phyloP scores from a whole-genome alignment of 2,888 invertebrate genomes.

The Pollenia amentaria region DNA sequence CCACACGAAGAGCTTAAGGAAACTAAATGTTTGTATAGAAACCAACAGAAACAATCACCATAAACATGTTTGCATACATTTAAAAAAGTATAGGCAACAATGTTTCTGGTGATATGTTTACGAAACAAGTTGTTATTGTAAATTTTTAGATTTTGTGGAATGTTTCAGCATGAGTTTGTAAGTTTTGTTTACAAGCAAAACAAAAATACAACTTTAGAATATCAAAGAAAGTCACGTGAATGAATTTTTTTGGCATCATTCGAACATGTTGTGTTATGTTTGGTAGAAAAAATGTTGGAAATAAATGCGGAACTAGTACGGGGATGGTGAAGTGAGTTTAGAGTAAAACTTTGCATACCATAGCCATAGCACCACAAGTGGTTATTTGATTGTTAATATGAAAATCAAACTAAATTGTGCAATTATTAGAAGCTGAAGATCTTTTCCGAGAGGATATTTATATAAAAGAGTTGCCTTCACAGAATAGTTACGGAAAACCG shows the following conservation, averaged over 20 bases:
- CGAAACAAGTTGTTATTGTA: conserved; percentile 19
- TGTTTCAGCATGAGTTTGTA: neutral
- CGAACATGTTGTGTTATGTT: conserved; percentile 59
- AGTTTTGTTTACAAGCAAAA: too few species aligned
- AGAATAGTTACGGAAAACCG: too few species aligned
- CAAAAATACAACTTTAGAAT: neutral
- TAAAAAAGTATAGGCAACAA: neutral
- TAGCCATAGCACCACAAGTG: too few species aligned
- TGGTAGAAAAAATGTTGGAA: neutral
- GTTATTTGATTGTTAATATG: too few species aligned
- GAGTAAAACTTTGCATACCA: too few species aligned
- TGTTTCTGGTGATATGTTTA: conserved; percentile 46
- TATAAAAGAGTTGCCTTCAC: too few species aligned
- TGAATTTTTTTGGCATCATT: neutral
- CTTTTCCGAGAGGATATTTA: too few species aligned
- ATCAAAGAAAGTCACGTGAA: conserved; percentile 27
- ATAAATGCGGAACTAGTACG: too few species aligned
- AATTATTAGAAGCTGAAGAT: too few species aligned
- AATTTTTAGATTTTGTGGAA: conserved; percentile 18
- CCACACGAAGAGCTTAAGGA: conserved; percentile 63
- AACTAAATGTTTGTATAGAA: conserved; percentile 45
- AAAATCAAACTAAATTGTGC: too few species aligned
- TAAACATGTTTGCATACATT: conserved; percentile 16
- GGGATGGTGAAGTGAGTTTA: too few species aligned
- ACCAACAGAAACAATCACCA: conserved; percentile 57